Evolutionary conservation across 2,797 vertebrate species (phyloP).

Genomic region (Xenopus petersii): DNA sequence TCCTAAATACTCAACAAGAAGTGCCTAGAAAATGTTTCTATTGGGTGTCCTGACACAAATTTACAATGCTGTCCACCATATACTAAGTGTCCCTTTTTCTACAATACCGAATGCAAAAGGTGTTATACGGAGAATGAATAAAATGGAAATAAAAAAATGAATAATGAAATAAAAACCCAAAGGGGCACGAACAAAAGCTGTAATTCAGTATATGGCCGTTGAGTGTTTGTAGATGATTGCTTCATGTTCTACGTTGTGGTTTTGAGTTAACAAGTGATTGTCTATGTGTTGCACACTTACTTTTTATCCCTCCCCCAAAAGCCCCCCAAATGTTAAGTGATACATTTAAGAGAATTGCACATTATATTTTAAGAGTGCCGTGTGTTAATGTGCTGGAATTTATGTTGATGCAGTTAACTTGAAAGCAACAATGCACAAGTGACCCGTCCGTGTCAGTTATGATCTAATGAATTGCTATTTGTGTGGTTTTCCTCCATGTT

Average conservation of each 20-base stretch:
- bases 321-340: background rate
- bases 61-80: too few relatives aligned
- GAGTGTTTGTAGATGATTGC: background rate
- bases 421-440: background rate
- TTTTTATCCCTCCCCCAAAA: background rate
- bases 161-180: too few relatives aligned
- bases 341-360: slow-evolving; percentile 27
- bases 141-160: too few relatives aligned
- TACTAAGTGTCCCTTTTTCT: too few relatives aligned
- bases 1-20: background rate
- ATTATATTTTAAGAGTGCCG: slow-evolving; percentile 42
- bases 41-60: too few relatives aligned
- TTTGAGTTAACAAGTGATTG: slow-evolving; percentile 17
- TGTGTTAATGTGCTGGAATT: slow-evolving; percentile 40
- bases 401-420: slow-evolving; percentile 8
- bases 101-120: too few relatives aligned
- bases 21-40: slow-evolving; percentile 5
- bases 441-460: slow-evolving; percentile 17
- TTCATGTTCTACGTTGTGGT: slow-evolving; percentile 1
- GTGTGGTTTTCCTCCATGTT: slow-evolving; percentile 17
- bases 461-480: slow-evolving; percentile 3
- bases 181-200: too few relatives aligned
- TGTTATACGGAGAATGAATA: too few relatives aligned
- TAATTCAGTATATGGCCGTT: too few relatives aligned
- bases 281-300: slow-evolving; percentile 13